Base-by-base conservation (phyloP, 1,140 invertebrate genomes). In the Manduca sexta region DNA sequence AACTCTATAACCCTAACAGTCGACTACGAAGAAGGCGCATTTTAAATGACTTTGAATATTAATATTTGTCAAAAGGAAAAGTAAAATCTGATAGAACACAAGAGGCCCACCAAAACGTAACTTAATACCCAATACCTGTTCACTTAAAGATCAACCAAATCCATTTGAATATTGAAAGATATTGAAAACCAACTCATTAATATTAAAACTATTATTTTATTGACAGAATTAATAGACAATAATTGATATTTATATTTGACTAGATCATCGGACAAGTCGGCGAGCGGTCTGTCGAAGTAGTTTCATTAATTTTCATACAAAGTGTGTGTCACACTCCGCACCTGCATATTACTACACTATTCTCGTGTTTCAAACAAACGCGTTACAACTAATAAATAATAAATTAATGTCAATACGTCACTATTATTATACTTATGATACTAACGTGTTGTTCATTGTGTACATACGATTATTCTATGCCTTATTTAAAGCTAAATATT, bases 311-410 rank as follows among this genome's bases (percentile, higher is more conserved):
- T 43, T 43, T 43, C 11, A 45, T 45, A 45, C 17, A 34, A 45
- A 35, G 10, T 34, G 3, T 45, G 43, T 35, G 43, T 45, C 43
- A 45, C 17, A 18, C 15, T 35, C 18, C 10, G 35, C 43, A 45
- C 43, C 43, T 45, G 43, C 43, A 45, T 35, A 35, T 17, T 45
- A 45, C 31, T 34, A 45, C 11, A 45, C 21, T 35, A n/a, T n/a
- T 45, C 43, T 45, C 43, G 14, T 34, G 15, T 45, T 45, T 34
- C 43, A 45, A 4, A 17, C 15, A 34, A 11, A 34, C 18, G 18
- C 10, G 17, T 43, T 8, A 45, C 14, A 45, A 34, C 30, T 26
- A 45, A 30, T 34, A 10, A 34, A 35, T 43, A 34, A 18, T 45
- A 12, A 18, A 45, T 45, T 35, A 35, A 45, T 45, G 6, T 11